Percentiles rank a stretch among this genome's conserved stretches.
Conservation (phyloP, 2,113 vertebrate species). For the Seriola dumerili region DNA sequence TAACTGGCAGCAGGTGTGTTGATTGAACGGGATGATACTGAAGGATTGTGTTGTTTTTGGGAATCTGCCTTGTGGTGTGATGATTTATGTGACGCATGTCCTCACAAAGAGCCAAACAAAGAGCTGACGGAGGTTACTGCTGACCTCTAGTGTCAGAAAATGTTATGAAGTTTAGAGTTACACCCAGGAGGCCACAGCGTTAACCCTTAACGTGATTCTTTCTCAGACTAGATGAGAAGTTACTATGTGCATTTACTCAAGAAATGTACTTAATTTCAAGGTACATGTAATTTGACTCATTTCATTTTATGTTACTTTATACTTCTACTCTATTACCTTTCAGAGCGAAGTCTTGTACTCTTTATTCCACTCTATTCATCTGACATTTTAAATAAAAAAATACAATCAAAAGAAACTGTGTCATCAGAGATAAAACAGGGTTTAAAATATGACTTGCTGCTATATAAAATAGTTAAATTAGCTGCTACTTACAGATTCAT, state of each 20-base stretch:
- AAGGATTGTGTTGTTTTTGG: neutral
- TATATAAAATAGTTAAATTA: neutral
- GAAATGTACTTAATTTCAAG: too few species aligned
- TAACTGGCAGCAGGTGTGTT: neutral
- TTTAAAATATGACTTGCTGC: too few species aligned
- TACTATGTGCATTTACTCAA: neutral
- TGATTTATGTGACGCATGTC: neutral
- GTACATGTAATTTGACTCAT: neutral
- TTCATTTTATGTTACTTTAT: neutral
- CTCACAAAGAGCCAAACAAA: neutral
- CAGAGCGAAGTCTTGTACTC: too few species aligned
- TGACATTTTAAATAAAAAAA: too few species aligned
- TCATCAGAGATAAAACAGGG: too few species aligned
- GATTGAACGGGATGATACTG: neutral
- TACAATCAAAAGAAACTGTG: too few species aligned
- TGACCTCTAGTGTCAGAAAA: conserved; percentile 56
- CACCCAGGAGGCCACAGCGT: neutral
- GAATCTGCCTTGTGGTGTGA: neutral
- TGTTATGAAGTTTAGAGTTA: neutral
- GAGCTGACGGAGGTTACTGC: conserved; percentile 7
- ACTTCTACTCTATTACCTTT: neutral
- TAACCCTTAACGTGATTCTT: neutral
- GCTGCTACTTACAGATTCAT: neutral
- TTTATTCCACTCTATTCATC: too few species aligned
- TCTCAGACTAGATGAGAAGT: neutral